Conservation (phyloP, 1,140 invertebrate genomes). For the Ephestia elutella region DNA sequence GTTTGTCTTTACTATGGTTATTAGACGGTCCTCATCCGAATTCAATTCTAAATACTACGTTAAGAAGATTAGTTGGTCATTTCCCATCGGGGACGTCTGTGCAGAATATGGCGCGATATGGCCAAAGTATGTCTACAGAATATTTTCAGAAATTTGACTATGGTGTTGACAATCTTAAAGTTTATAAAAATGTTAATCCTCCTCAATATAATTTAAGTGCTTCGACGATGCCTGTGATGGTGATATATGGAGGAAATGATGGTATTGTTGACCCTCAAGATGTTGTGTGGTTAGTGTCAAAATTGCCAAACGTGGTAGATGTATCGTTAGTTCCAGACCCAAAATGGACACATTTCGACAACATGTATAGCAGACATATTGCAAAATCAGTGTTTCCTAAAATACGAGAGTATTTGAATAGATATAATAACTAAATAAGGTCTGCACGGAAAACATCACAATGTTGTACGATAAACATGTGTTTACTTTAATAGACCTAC, state of each 20-base stretch:
- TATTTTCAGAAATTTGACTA: constrained; percentile 74
- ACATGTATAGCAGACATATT: constrained; percentile 37
- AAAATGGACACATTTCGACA: constrained; percentile 52
- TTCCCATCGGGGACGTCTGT: constrained; percentile 83
- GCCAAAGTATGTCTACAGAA: constrained; percentile 64
- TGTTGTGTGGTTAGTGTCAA: constrained; percentile 37
- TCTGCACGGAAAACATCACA: no score
- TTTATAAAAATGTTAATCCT: constrained; percentile 68
- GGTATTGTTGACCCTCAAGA: constrained; percentile 44
- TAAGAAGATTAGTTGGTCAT: constrained; percentile 69
- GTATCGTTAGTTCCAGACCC: constrained; percentile 35
- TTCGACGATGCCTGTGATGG: constrained; percentile 60
- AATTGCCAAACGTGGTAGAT: constrained; percentile 46
- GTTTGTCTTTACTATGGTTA: constrained; percentile 14
- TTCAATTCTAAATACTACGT: constrained; percentile 34
- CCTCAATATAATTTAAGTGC: constrained; percentile 72
- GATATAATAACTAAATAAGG: not conserved
- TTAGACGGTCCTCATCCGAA: constrained; percentile 36
- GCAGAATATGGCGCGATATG: constrained; percentile 79
- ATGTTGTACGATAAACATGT: no score
- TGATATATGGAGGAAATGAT: constrained; percentile 52
- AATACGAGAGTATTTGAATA: constrained; percentile 41
- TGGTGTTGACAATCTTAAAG: constrained; percentile 64
- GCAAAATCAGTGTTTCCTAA: constrained; percentile 41
- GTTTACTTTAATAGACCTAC: no score